Conservation (phyloP, 2,797 vertebrate genomes). For the Chiloscyllium punctatum region DNA sequence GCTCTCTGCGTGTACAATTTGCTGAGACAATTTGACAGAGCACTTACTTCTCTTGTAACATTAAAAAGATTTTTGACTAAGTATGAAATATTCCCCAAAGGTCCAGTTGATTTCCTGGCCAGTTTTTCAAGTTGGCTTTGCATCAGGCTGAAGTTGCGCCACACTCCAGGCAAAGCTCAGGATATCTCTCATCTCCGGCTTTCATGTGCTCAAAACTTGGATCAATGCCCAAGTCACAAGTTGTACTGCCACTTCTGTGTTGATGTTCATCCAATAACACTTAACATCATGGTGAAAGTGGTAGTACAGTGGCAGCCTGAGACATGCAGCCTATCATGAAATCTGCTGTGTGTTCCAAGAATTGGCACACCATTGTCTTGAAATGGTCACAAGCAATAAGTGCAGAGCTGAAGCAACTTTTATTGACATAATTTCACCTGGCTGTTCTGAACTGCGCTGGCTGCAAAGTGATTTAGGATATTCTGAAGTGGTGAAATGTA, state of each 20-base stretch:
- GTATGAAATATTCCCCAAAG: neutral
- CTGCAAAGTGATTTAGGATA: neutral
- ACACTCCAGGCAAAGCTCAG: neutral
- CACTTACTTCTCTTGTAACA: neutral
- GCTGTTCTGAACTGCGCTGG: neutral
- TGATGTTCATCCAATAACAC: neutral
- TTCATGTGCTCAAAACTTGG: neutral
- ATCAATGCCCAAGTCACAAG: neutral
- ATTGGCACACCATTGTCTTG: neutral
- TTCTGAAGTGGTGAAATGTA: neutral
- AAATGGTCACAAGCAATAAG: neutral
- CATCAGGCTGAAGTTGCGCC: neutral
- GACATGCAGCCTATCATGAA: neutral
- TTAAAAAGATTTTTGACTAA: neutral
- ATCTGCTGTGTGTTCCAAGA: neutral
- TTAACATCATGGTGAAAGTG: neutral
- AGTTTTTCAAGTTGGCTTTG: neutral
- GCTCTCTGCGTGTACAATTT: neutral
- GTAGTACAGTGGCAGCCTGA: neutral
- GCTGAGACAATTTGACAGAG: neutral
- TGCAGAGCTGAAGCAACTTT: neutral
- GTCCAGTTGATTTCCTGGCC: neutral
- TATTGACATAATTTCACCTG: neutral
- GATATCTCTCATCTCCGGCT: neutral
- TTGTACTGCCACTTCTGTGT: neutral